Base-by-base conservation (phyloP, 2,888 invertebrate genomes). In the Oithona nana region DNA sequence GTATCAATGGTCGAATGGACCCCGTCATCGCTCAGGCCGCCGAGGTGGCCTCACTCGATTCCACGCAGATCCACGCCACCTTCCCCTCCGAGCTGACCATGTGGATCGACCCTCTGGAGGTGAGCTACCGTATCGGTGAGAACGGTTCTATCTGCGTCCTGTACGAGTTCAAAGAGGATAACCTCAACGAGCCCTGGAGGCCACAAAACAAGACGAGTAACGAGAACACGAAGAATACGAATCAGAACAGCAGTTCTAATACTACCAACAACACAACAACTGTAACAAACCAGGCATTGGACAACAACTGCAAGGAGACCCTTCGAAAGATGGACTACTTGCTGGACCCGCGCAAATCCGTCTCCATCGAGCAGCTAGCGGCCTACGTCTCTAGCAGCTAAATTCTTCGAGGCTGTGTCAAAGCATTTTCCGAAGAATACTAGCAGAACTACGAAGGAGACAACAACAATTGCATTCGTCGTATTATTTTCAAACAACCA, bases 31-130 rank as follows among this genome's bases (percentile, higher is more conserved):
- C 79, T 64, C 75, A 78, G 70, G 83, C 83, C 29, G 83, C 81
- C 30, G 75, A 75, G 63, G 77, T 78, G 67, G 79, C 80, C 68
- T 83, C 83, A 61, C 74, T 83, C 49, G 72, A 76, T 65, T 79
- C 80, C 65, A 75, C 77, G 65, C 74, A 78, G 66, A 74, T 82
- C 64, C 77, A 79, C 66, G 72, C 70, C 57, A 68, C 77, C 63
- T 78, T 83, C 66, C 84, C 84, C 28, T 77, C 77, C 68, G 84
- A 84, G 73, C 76, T 84, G 20, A 84, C 84, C 30, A 79, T 84
- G 73, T 84, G 84, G 84, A 81, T 84, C 66, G 84, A 84, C 70
- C 84, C 84, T 1, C 75, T 76, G 67, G 83, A 84, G 74, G 84
- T 84, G 8, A 79, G 79, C 13, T 81, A 81, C 71, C 73, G 81